Conservation (phyloP, 2,888 invertebrate genomes). For the Mellilla xanthometata region DNA sequence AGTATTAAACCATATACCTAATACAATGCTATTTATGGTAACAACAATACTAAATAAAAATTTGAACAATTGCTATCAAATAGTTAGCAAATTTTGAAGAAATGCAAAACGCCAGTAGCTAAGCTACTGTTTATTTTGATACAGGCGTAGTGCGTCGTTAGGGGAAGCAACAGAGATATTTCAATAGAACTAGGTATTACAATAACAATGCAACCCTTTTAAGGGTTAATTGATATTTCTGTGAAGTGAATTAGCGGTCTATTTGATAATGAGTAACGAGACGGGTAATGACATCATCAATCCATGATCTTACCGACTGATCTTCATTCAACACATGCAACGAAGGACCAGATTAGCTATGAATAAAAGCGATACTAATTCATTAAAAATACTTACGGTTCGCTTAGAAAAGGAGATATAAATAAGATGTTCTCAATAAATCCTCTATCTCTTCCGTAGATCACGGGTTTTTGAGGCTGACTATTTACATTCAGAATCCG, state of each 20-base stretch:
- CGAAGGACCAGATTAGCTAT: neutral
- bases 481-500: constrained; percentile 93
- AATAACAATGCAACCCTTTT: no score
- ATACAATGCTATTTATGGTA: no score
- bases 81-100: no score
- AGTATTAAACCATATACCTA: no score
- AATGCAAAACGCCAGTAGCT: no score
- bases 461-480: constrained; percentile 89
- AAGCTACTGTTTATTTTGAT: constrained; percentile 5
- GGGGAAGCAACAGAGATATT: constrained; percentile 3
- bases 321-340: constrained; percentile 1
- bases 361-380: neutral
- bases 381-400: constrained; percentile 88
- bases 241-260: constrained; percentile 27
- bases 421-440: constrained; percentile 91
- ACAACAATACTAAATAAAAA: no score
- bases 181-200: no score
- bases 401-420: constrained; percentile 89
- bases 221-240: constrained; percentile 6
- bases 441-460: constrained; percentile 89
- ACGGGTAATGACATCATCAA: constrained; percentile 59
- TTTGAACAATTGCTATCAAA: no score
- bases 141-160: neutral
- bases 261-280: constrained; percentile 23
- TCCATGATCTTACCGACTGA: constrained; percentile 9